phyloP scores from a whole-genome alignment of 2,888 invertebrate species.

The Caenorhabditis uteleia region DNA sequence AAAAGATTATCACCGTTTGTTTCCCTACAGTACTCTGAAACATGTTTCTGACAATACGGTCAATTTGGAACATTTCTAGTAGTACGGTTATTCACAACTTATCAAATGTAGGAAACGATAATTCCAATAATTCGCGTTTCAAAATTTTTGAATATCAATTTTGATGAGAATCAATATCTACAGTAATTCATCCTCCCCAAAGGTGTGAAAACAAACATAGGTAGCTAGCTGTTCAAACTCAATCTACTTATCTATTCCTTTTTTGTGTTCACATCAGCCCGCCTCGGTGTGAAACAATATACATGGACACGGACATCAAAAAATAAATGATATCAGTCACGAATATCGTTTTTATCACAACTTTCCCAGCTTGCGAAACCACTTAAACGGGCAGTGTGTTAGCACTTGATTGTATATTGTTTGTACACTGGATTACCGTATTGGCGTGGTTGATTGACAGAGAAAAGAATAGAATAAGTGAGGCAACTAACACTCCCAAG shows the following conservation, averaged over 20 bases:
- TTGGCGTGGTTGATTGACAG: constrained; percentile 9
- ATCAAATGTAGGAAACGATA: too few relatives aligned
- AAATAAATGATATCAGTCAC: constrained; percentile 10
- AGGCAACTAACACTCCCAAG: background rate
- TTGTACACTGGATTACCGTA: constrained; percentile 37
- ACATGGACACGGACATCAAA: too few relatives aligned
- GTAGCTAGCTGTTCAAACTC: constrained; percentile 29
- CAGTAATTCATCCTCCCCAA: constrained; percentile 5
- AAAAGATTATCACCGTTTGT: too few relatives aligned
- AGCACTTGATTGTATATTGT: constrained; percentile 13
- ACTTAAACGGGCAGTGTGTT: constrained; percentile 25
- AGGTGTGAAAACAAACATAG: constrained; percentile 17
- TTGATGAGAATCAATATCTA: constrained; percentile 5
- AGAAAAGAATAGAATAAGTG: background rate
- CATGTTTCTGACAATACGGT: too few relatives aligned
- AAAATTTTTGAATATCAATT: too few relatives aligned
- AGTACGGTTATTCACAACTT: too few relatives aligned
- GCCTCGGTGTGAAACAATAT: too few relatives aligned
- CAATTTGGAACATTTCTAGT: too few relatives aligned
- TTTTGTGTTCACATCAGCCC: too few relatives aligned
- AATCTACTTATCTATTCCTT: constrained; percentile 30
- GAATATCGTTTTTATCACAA: constrained; percentile 33
- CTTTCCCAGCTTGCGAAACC: constrained; percentile 36
- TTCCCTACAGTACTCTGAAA: too few relatives aligned
- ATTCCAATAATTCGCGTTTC: too few relatives aligned